Evolutionary conservation across 2,797 vertebrate genomes (phyloP).

Genomic region (Leuciscus waleckii): DNA sequence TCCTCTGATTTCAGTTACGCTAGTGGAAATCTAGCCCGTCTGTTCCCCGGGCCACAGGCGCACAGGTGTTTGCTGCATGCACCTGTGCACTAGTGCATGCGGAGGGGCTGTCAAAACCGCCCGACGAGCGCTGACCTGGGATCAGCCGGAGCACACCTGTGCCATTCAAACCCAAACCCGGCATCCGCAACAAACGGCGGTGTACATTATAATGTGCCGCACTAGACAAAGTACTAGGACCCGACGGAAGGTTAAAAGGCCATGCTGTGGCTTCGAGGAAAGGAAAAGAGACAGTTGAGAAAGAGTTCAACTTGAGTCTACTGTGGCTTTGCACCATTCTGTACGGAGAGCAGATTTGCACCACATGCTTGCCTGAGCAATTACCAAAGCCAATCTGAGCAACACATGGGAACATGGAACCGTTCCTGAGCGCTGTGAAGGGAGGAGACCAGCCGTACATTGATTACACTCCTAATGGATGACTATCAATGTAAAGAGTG

Average conservation of each 20-base stretch:
- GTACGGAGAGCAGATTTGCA: slow-evolving; percentile 77
- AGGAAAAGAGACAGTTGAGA: slow-evolving; percentile 35
- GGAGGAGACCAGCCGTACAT: slow-evolving; percentile 23
- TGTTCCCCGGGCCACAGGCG: slow-evolving; percentile 68
- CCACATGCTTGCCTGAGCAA: slow-evolving; percentile 77
- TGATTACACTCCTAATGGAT: slow-evolving; percentile 25
- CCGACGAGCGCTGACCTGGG: slow-evolving; percentile 71
- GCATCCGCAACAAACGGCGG: slow-evolving; percentile 27
- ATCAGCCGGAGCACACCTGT: slow-evolving; percentile 76
- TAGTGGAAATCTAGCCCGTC: slow-evolving; percentile 76
- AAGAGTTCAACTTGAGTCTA: slow-evolving; percentile 50
- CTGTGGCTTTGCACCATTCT: slow-evolving; percentile 63
- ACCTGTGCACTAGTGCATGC: slow-evolving; percentile 53
- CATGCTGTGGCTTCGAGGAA: not conserved
- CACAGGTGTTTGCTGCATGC: slow-evolving; percentile 72
- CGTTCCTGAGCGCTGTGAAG: slow-evolving; percentile 56
- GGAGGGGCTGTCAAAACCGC: slow-evolving; percentile 74
- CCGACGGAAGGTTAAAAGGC: slow-evolving; percentile 9
- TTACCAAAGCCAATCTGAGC: slow-evolving; percentile 76
- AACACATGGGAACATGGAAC: slow-evolving; percentile 71
- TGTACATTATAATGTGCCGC: slow-evolving; percentile 21
- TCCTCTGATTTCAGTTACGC: slow-evolving; percentile 47
- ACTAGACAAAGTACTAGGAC: slow-evolving; percentile 24
- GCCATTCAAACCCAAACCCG: slow-evolving; percentile 63
- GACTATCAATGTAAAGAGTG: slow-evolving; percentile 17